Base-by-base conservation (phyloP, 2,888 invertebrate species). In the Platyscelio sp. region DNA sequence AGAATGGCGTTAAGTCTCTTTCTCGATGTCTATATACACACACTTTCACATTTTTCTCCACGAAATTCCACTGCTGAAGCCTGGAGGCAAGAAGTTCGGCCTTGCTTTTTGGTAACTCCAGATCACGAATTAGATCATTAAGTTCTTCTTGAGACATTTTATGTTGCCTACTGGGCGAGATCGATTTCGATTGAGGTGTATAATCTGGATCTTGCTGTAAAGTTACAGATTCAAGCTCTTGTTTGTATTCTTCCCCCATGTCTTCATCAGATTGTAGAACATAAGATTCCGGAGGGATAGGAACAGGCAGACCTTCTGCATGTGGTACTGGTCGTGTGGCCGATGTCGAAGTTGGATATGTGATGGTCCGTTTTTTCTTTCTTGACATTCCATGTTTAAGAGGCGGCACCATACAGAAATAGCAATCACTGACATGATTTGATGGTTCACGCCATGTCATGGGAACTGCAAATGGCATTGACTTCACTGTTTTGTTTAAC, bases 361-460 rank as follows among this genome's bases (percentile, higher is more conserved):
- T 3, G 20, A 51, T 22, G 4, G 5, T 9, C 7, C 58, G 11
- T n/a, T 46, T 60, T 24, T 18, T 24, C 7, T 24, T 46, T 61
- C 46, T 29, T n/a, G 49, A 38, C 24, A 58, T 20, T 3, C 56
- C 56, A 15, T 33, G 33, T 9, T 33, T 5, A 33, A 27, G 4
- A 20, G 76, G 77, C 77, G 75, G 72, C 4, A 65, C 56, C 11
- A 87, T 77, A 82, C 91, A 92, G 87, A 92, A 91, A 80, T 91
- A 92, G 86, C 90, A 91, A 85, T 91, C 91, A 83, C 78, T 84
- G 2, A 76, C 76, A 85, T 92, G 91, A 85, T 92, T 87, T 70
- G 63, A 84, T 68, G 88, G 89, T 83, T 92, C 90, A 56, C 86
- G 38, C 91, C 90, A 91, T 54, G 89, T 84, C 78, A 80, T 91